Percentiles rank a stretch among this genome's conserved stretches.
Conservation (phyloP, 2,797 vertebrate species). For the Microchirus variegatus region DNA sequence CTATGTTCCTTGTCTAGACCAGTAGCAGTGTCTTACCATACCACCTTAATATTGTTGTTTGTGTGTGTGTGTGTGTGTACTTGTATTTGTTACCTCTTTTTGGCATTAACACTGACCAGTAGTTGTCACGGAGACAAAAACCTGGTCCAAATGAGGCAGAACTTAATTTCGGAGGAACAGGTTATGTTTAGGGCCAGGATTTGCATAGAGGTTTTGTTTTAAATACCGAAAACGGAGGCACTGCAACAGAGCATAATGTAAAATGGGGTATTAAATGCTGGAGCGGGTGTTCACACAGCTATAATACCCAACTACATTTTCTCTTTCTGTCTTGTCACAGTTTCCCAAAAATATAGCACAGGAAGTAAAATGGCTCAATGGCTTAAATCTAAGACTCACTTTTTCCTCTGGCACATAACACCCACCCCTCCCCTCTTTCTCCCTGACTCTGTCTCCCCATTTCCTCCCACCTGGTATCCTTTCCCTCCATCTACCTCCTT, state of each 20-base stretch:
- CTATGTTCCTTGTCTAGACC: conserved; percentile 68
- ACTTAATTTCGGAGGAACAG: too few species aligned
- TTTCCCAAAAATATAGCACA: conserved; percentile 65
- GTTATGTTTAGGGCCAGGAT: too few species aligned
- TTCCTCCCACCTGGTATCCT: conserved; percentile 62
- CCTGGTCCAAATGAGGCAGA: too few species aligned
- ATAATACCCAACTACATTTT: conserved; percentile 58
- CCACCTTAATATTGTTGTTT: conserved; percentile 65
- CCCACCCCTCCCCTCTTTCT: background rate
- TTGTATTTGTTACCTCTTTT: too few species aligned
- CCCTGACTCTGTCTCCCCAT: conserved; percentile 35
- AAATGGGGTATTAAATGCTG: conserved; percentile 48
- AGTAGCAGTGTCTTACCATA: conserved; percentile 59
- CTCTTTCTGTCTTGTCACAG: conserved; percentile 61
- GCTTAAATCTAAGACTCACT: conserved; percentile 37
- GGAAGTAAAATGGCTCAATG: conserved; percentile 48
- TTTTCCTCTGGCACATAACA: conserved; percentile 52
- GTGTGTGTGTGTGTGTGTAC: conserved; percentile 17
- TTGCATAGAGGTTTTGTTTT: conserved; percentile 2
- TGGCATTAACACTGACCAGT: too few species aligned
- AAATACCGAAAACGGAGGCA: conserved; percentile 16
- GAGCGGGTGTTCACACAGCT: conserved; percentile 41
- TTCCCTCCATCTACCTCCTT: conserved; percentile 50
- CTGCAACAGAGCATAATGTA: conserved; percentile 26
- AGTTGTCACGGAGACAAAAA: too few species aligned